Percentiles rank a stretch among this genome's conserved stretches.
Conservation (phyloP, 1,140 invertebrate genomes). For the Cheumatopsyche charites region DNA sequence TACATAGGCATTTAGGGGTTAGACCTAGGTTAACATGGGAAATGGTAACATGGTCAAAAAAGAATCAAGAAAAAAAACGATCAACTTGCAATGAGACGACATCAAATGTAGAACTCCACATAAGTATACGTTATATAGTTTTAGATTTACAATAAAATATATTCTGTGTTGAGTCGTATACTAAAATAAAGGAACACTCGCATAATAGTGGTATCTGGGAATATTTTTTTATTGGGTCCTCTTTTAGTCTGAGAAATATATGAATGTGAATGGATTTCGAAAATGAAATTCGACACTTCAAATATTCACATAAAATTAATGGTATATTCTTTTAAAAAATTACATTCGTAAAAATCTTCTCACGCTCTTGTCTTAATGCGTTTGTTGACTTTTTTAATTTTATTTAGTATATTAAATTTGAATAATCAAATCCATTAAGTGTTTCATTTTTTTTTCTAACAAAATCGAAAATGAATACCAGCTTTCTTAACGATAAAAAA, state of each 20-base stretch:
- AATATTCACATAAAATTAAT: constrained; percentile 11
- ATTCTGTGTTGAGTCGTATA: too few species aligned
- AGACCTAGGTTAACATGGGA: neutral
- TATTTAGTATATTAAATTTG: too few species aligned
- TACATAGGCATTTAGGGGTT: neutral
- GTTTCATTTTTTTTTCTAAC: too few species aligned
- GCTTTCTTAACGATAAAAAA: too few species aligned
- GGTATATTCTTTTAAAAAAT: too few species aligned
- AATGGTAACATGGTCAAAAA: too few species aligned
- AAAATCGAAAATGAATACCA: too few species aligned
- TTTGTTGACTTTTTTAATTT: too few species aligned
- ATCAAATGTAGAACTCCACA: neutral
- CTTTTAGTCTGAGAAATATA: constrained; percentile 27
- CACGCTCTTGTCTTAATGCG: too few species aligned
- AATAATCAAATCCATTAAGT: too few species aligned
- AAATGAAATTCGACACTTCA: constrained; percentile 5
- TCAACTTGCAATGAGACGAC: constrained; percentile 2
- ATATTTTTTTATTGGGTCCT: constrained; percentile 41
- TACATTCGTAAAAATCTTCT: too few species aligned
- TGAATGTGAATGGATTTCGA: constrained; percentile 25
- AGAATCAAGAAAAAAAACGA: neutral
- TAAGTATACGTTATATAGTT: neutral
- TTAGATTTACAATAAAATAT: neutral
- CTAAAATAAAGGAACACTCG: neutral
- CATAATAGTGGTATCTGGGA: constrained; percentile 4